Evolutionary conservation across 2,888 invertebrate species (phyloP).

Genomic region (Xanthorhoe spadicearia): DNA sequence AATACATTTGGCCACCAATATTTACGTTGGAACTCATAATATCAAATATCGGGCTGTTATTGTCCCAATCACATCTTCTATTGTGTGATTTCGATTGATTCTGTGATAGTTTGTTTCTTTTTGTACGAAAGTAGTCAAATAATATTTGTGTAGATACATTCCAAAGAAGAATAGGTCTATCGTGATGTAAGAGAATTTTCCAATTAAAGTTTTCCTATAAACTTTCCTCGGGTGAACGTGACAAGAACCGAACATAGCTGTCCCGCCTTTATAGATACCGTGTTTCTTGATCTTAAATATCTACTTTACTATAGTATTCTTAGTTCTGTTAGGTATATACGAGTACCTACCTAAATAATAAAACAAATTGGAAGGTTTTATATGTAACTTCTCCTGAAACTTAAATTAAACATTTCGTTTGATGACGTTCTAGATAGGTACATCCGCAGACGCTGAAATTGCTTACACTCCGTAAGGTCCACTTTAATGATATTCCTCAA

Average conservation of each 20-base stretch:
- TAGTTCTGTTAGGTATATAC: background rate
- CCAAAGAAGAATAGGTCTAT: background rate
- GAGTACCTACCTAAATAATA: background rate
- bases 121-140: background rate
- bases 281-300: constrained; percentile 20
- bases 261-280: constrained; percentile 30
- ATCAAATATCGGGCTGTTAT: constrained; percentile 17
- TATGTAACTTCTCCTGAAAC: constrained; percentile 2
- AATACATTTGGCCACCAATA: constrained; percentile 27
- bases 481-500: constrained; percentile 36
- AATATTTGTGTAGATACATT: background rate
- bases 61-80: constrained; percentile 9
- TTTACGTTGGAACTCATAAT: constrained; percentile 25
- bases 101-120: constrained; percentile 1
- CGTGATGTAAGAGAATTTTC: constrained; percentile 55
- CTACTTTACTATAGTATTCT: background rate
- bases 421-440: constrained; percentile 38
- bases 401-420: constrained; percentile 55
- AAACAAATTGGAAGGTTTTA: background rate
- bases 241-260: constrained; percentile 32
- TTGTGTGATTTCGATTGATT: background rate
- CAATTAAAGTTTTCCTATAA: constrained; percentile 72
- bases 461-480: constrained; percentile 40
- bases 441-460: constrained; percentile 55
- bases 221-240: constrained; percentile 54